phyloP scores from a whole-genome alignment of 2,797 vertebrate genomes.

The Odontamblyopus lacepedii region DNA sequence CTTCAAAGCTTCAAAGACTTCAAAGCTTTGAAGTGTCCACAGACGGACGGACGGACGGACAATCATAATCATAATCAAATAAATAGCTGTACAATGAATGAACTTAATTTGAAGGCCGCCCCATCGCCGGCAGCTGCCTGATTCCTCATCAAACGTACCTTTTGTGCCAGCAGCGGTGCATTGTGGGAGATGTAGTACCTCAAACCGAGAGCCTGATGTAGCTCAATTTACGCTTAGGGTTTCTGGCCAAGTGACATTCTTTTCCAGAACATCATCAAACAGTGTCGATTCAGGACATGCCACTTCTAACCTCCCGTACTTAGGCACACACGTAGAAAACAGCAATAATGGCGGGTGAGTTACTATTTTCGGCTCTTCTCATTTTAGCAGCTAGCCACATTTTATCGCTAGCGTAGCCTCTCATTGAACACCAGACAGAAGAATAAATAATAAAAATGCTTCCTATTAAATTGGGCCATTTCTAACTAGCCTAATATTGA shows the following conservation, averaged over 20 bases:
- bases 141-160: constrained; percentile 19
- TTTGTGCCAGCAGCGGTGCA: neutral
- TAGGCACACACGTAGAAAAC: constrained; percentile 18
- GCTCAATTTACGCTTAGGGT: neutral
- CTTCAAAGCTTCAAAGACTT: too few species aligned
- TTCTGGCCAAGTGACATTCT: neutral
- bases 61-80: too few species aligned
- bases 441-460: neutral
- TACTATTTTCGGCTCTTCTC: neutral
- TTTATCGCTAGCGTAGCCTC: constrained; percentile 10
- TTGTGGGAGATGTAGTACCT: constrained; percentile 40
- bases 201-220: neutral
- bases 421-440: neutral
- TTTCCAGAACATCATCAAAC: rapidly evolving
- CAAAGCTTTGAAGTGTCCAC: too few species aligned
- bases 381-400: constrained; percentile 18
- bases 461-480: neutral
- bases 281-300: constrained; percentile 23
- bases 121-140: neutral
- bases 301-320: rapidly evolving
- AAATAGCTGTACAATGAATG: too few species aligned
- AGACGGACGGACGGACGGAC: too few species aligned
- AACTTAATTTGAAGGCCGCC: neutral
- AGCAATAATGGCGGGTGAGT: constrained; percentile 69
- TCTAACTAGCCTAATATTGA: neutral